Evolutionary conservation across 2,113 vertebrate species (phyloP).

Genomic region (Cebidichthys violaceus): DNA sequence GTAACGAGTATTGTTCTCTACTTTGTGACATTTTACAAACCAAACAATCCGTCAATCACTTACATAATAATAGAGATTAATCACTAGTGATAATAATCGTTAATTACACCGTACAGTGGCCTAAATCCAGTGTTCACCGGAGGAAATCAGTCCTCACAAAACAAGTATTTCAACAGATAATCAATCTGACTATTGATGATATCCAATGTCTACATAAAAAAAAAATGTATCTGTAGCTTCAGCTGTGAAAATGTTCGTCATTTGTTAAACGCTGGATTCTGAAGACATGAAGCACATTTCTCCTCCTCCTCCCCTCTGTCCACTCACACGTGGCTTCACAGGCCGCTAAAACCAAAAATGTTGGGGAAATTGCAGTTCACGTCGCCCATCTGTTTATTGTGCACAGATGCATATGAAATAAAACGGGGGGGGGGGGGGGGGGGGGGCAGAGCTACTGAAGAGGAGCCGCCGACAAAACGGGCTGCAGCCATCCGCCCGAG

Average conservation of each 20-base stretch:
- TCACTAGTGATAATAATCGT: neutral
- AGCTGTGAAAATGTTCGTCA: neutral
- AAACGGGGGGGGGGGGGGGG: too few relatives aligned
- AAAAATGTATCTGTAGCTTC: neutral
- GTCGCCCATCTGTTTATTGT: neutral
- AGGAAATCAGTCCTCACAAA: neutral
- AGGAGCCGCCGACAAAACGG: conserved; percentile 14
- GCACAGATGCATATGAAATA: conserved; percentile 4
- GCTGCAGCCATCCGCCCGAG: neutral
- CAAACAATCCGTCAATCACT: neutral
- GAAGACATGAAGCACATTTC: neutral
- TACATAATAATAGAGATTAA: neutral
- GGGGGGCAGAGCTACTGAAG: neutral
- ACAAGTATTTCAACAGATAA: neutral
- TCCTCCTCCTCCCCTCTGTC: neutral
- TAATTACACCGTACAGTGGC: neutral
- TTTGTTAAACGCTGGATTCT: neutral
- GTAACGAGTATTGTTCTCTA: neutral
- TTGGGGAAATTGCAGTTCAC: neutral
- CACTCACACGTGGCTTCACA: neutral
- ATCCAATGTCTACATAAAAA: neutral
- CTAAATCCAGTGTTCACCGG: neutral
- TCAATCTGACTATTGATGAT: neutral
- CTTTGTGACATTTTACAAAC: neutral
- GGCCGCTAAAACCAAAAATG: conserved; percentile 17